phyloP scores from a whole-genome alignment of 2,113 vertebrate species.

The Oncorhynchus clarkii region DNA sequence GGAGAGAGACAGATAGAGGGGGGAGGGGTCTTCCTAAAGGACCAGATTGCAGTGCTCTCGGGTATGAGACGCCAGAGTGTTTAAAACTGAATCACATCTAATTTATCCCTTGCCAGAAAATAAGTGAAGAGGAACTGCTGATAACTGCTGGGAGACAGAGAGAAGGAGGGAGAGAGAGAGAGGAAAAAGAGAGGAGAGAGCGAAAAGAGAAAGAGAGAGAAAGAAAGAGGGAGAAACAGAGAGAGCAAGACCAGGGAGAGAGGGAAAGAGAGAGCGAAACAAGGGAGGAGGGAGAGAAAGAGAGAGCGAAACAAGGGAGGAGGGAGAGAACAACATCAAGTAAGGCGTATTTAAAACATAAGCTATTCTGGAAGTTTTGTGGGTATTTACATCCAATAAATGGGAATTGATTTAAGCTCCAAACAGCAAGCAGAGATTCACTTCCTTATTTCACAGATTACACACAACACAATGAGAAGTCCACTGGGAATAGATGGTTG shows the following conservation, averaged over 20 bases:
- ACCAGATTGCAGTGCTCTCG: constrained; percentile 57
- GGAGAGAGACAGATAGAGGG: not conserved
- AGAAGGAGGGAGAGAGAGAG: not conserved
- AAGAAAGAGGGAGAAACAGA: not conserved
- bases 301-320: not conserved
- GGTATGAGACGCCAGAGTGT: constrained; percentile 48
- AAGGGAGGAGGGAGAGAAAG: not conserved
- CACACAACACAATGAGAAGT: constrained; percentile 36
- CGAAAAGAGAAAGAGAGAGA: not conserved
- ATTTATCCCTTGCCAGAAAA: constrained; percentile 50
- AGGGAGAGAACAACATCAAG: not conserved
- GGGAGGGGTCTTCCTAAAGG: constrained; percentile 33
- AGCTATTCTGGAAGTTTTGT: constrained; percentile 36
- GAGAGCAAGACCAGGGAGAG: not conserved
- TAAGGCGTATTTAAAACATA: constrained; percentile 47
- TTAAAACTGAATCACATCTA: constrained; percentile 61
- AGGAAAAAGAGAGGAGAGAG: no score
- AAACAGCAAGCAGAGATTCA: constrained; percentile 33
- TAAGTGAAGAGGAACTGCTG: constrained; percentile 25
- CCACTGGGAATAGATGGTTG: constrained; percentile 1
- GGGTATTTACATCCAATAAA: constrained; percentile 45
- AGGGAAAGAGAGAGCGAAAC: not conserved
- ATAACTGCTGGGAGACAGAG: not conserved
- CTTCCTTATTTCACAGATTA: constrained; percentile 40
- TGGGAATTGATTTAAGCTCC: constrained; percentile 45